Conservation (phyloP, 2,888 invertebrate species). For the Mactromeris polynyma region DNA sequence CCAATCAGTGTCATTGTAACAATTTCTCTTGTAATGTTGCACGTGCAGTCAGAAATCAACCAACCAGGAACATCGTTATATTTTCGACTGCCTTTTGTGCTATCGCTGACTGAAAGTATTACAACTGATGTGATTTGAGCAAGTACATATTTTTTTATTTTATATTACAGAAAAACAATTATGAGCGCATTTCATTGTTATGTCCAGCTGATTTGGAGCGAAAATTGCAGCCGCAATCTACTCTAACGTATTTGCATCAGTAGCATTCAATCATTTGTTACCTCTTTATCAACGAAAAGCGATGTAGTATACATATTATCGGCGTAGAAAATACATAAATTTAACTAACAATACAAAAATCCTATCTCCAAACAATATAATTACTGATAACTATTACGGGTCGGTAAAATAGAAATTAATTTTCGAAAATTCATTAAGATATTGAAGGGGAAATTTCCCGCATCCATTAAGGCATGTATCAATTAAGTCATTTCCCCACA, state of each 20-base stretch:
- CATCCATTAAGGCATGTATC: background rate
- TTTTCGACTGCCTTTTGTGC: too few species aligned
- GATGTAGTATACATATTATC: background rate
- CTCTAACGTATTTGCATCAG: background rate
- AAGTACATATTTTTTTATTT: too few species aligned
- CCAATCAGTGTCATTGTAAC: background rate
- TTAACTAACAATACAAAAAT: background rate
- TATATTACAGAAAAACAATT: too few species aligned
- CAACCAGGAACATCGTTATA: background rate
- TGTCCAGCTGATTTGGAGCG: too few species aligned
- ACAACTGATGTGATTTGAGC: too few species aligned
- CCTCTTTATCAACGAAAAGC: background rate
- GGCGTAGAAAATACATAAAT: background rate
- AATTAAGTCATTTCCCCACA: slow-evolving; percentile 14
- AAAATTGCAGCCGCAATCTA: too few species aligned
- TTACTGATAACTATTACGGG: background rate
- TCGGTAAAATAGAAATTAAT: slow-evolving; percentile 1
- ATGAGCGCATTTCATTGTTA: too few species aligned
- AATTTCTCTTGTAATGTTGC: background rate
- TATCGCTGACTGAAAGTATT: too few species aligned
- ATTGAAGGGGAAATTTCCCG: background rate
- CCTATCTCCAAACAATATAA: background rate
- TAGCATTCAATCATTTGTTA: background rate
- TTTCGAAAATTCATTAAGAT: slow-evolving; percentile 18
- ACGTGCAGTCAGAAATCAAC: background rate